Percentiles rank a stretch among this genome's conserved stretches.
phyloP scores from a whole-genome alignment of 2,113 vertebrate genomes.

The Ardeotis arabs region DNA sequence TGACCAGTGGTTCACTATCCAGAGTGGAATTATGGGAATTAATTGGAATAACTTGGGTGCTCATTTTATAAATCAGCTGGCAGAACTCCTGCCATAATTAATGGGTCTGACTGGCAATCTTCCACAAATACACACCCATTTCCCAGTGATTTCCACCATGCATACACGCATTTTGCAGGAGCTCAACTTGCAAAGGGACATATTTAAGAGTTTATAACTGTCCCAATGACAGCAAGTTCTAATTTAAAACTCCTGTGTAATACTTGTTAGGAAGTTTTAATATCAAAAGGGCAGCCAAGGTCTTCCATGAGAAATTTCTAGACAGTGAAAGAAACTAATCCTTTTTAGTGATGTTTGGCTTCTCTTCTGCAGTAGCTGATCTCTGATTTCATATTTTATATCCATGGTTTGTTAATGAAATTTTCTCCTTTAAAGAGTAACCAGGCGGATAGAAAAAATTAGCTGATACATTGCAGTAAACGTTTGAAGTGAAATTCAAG shows the following conservation, averaged over 20 bases:
- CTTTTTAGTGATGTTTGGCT: constrained; percentile 79
- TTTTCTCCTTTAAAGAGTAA: constrained; percentile 71
- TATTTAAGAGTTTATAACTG: constrained; percentile 81
- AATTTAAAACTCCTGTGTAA: constrained; percentile 82
- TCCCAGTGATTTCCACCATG: constrained; percentile 48
- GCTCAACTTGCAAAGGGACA: constrained; percentile 68
- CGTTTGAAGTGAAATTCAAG: constrained; percentile 66
- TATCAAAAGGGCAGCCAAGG: constrained; percentile 83
- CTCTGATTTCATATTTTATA: constrained; percentile 79
- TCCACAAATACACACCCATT: constrained; percentile 60
- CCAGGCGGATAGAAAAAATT: constrained; percentile 60
- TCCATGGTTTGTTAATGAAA: constrained; percentile 75
- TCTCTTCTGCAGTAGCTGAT: constrained; percentile 65
- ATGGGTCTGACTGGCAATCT: constrained; percentile 25
- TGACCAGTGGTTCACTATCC: constrained; percentile 2
- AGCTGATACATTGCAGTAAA: constrained; percentile 36
- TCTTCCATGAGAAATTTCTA: constrained; percentile 81
- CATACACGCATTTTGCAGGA: constrained; percentile 62
- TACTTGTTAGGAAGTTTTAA: constrained; percentile 84
- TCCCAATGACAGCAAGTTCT: constrained; percentile 79
- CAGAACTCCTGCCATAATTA: neutral
- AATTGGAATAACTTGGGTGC: constrained; percentile 61
- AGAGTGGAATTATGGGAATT: constrained; percentile 56
- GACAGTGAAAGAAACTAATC: constrained; percentile 81
- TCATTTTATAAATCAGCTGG: constrained; percentile 64